These are phyloP conservation scores for Ladona fulva DNA, from an alignment of 1,140 invertebrate species.

Conservation along the genomic window DNA sequence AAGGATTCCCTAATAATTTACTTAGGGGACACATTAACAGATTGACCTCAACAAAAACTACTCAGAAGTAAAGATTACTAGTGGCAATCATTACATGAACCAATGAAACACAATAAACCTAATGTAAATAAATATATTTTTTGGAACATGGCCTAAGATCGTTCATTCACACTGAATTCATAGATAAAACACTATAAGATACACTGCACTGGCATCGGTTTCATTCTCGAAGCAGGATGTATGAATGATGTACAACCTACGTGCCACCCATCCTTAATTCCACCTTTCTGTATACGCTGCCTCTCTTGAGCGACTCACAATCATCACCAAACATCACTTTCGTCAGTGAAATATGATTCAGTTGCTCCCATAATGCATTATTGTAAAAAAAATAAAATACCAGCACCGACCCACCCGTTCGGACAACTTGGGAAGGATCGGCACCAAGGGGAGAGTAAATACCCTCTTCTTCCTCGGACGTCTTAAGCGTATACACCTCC, in stretches of 20 bases:
- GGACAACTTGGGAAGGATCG: background rate
- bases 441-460: background rate
- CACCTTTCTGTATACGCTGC: background rate
- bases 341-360: background rate
- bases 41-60: no score
- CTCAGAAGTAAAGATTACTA: no score
- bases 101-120: no score
- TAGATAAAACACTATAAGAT: background rate
- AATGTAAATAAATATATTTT: background rate
- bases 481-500: background rate
- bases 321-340: background rate
- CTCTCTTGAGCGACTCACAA: background rate
- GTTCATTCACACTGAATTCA: background rate
- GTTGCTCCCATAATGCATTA: constrained; percentile 9
- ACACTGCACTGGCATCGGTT: constrained; percentile 6
- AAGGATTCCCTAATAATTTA: no score
- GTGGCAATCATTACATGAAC: no score
- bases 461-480: background rate
- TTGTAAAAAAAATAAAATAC: background rate
- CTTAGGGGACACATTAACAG: no score
- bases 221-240: background rate
- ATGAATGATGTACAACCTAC: background rate
- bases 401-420: background rate
- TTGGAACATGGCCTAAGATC: background rate
- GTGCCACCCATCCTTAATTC: background rate